These are phyloP conservation scores for Aldrovandia affinis DNA, from an alignment of 2,797 vertebrate species.

Conservation along the genomic window DNA sequence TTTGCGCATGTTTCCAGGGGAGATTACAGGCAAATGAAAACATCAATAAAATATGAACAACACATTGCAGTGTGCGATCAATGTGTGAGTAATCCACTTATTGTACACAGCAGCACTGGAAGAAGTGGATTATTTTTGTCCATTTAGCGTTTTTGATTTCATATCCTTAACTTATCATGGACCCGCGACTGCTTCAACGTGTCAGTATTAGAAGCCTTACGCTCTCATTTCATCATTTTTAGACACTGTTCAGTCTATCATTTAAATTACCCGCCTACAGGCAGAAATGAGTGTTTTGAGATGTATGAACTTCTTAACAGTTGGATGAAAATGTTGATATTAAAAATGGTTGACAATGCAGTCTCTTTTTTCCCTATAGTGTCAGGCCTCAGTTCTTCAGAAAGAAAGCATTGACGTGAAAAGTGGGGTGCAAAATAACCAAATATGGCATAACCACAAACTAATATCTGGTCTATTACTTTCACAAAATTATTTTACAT, in stretches of 20 bases:
- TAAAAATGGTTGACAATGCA: not conserved
- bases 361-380: not conserved
- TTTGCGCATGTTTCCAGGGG: conserved; percentile 1
- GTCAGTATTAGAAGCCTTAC: not conserved
- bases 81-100: not conserved
- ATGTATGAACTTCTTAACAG: not conserved
- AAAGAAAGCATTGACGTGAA: no score
- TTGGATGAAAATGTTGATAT: not conserved
- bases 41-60: conserved; percentile 6
- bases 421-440: no score
- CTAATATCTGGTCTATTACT: not conserved
- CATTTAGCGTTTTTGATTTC: not conserved
- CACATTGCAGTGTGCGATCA: not conserved
- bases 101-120: not conserved
- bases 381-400: no score
- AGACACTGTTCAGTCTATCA: not conserved
- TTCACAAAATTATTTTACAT: not conserved
- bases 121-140: conserved; percentile 7
- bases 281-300: not conserved
- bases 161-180: not conserved
- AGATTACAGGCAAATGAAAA: conserved; percentile 13
- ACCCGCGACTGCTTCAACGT: not conserved
- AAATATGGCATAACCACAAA: no score
- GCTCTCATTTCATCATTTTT: not conserved
- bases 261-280: not conserved